Percentiles rank a stretch among this genome's conserved stretches.
phyloP scores from a whole-genome alignment of 2,888 invertebrate genomes.

The Anticlea derivata region DNA sequence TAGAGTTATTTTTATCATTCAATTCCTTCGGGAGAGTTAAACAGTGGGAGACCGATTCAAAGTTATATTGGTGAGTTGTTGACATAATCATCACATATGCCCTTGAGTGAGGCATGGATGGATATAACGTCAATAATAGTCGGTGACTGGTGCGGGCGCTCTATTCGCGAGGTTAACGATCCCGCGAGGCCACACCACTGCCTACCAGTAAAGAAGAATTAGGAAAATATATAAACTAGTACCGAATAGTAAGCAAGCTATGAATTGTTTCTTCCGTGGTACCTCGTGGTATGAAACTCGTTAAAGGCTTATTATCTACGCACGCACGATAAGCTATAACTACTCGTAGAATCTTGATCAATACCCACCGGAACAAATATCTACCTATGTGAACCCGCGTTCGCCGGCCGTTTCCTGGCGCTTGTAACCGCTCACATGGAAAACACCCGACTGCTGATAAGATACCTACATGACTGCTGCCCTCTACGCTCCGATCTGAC shows the following conservation, averaged over 20 bases:
- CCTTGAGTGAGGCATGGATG: conserved; percentile 71
- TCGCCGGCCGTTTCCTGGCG: conserved; percentile 31
- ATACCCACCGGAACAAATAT: conserved; percentile 48
- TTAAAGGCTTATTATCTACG: conserved; percentile 16
- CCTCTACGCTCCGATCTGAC: conserved; percentile 29
- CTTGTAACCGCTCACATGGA: conserved; percentile 38
- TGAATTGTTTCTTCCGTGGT: no score
- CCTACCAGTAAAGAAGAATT: conserved; percentile 19
- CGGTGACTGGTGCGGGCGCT: conserved; percentile 51
- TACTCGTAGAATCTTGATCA: conserved; percentile 34
- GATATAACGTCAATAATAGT: conserved; percentile 55
- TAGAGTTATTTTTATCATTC: no score
- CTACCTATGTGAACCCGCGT: conserved; percentile 42
- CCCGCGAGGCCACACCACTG: conserved; percentile 67
- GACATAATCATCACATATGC: conserved; percentile 63
- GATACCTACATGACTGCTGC: conserved; percentile 38
- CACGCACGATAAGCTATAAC: conserved; percentile 16
- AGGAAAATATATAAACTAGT: conserved; percentile 3
- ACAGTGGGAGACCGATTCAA: not conserved
- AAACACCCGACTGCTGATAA: conserved; percentile 39
- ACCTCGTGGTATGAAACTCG: conserved; percentile 1
- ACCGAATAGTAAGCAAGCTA: no score
- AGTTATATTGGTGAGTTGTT: conserved; percentile 38
- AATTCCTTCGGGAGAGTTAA: no score
- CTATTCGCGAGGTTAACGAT: conserved; percentile 76